Percentiles rank a stretch among this genome's conserved stretches.
Conservation (phyloP, 2,888 invertebrate species). For the Pollenia angustigena region DNA sequence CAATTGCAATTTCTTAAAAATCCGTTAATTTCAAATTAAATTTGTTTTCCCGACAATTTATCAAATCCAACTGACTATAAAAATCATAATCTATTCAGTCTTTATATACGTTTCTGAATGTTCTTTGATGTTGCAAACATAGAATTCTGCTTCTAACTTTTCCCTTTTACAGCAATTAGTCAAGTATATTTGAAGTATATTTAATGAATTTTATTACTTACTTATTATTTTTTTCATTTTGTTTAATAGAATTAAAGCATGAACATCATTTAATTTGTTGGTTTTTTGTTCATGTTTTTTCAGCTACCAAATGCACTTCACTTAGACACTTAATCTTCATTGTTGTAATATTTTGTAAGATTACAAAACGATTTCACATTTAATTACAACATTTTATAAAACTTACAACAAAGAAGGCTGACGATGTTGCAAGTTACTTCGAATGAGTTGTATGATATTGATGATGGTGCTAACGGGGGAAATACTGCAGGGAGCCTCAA, state of each 20-base stretch:
- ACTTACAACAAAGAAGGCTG: conserved; percentile 11
- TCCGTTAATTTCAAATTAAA: conserved; percentile 1
- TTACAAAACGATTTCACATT: conserved; percentile 60
- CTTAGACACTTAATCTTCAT: conserved; percentile 29
- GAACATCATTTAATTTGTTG: conserved; percentile 55
- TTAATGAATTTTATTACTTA: conserved; percentile 36
- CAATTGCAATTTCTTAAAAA: background rate
- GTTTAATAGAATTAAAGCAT: conserved; percentile 36
- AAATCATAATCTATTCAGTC: conserved; percentile 43
- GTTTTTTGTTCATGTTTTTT: background rate
- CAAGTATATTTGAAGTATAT: conserved; percentile 48
- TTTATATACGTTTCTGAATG: conserved; percentile 62
- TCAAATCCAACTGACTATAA: conserved; percentile 54
- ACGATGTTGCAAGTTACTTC: conserved; percentile 4
- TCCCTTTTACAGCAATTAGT: conserved; percentile 67
- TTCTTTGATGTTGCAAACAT: conserved; percentile 39
- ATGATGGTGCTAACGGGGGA: background rate
- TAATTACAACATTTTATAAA: conserved; percentile 2
- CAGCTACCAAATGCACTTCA: conserved; percentile 26
- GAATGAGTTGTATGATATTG: background rate
- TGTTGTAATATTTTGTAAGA: conserved; percentile 23
- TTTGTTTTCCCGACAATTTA: conserved; percentile 43
- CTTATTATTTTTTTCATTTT: conserved; percentile 1
- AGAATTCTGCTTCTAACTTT: conserved; percentile 48
- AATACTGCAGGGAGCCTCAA: background rate